Percentiles rank a stretch among this genome's conserved stretches.
These are phyloP conservation scores for Flexamia atlantica DNA, from an alignment of 2,888 invertebrate genomes.

Conservation along the genomic window DNA sequence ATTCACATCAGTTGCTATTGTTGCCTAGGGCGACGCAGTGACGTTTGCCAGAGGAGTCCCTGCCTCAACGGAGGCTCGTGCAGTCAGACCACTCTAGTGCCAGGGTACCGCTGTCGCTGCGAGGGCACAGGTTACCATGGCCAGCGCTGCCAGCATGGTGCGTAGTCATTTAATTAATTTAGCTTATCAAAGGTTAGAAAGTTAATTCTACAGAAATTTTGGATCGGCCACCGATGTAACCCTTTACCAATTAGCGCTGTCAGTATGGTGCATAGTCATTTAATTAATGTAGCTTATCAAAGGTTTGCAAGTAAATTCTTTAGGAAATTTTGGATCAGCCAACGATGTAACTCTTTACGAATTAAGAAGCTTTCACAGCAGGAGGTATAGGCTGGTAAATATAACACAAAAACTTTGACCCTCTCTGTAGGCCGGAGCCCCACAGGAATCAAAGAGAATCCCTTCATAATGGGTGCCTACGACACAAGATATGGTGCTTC, in stretches of 20 bases:
- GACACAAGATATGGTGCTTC: too few species aligned
- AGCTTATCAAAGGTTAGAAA: background rate
- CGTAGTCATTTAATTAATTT: background rate
- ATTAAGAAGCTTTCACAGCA: conserved; percentile 83
- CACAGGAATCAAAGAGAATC: too few species aligned
- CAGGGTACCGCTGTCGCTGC: conserved; percentile 83
- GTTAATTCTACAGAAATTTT: background rate
- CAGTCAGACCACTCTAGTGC: conserved; percentile 80
- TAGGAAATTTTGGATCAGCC: too few species aligned
- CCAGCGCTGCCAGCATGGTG: conserved; percentile 83
- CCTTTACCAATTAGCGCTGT: too few species aligned
- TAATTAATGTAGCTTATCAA: background rate
- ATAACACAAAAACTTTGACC: too few species aligned
- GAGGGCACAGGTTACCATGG: conserved; percentile 88
- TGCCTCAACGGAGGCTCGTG: conserved; percentile 83
- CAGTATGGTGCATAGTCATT: conserved; percentile 78
- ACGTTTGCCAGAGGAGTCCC: conserved; percentile 82
- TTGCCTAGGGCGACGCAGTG: conserved; percentile 76
- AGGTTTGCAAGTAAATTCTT: background rate
- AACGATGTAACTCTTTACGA: too few species aligned
- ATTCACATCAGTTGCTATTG: background rate
- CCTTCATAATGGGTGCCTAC: too few species aligned
- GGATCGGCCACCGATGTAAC: too few species aligned
- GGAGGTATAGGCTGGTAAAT: conserved; percentile 77
- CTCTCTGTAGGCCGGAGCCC: too few species aligned